Base-by-base conservation (phyloP, 2,113 vertebrate genomes). In the Pogona vitticeps region DNA sequence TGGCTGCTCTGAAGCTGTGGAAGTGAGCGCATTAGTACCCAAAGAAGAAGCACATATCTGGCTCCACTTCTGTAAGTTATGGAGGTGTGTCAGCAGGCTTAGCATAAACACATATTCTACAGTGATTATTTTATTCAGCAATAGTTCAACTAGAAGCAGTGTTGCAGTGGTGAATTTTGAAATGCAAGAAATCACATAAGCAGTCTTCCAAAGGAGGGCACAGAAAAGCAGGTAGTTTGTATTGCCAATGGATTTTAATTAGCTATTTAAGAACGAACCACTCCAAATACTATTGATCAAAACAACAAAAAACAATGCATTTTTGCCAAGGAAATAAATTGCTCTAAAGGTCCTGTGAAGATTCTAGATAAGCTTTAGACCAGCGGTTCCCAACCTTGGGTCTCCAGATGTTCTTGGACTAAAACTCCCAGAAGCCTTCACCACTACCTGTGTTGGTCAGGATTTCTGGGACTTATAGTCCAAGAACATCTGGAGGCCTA, bases 91-190 rank as follows among this genome's bases (percentile, higher is more conserved):
- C 15, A 90, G 75, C 82, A n/a, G 42, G 80, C 5, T 33, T 23
- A 84, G n/a, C 0, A 90, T 92, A 82, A 33, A 40, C 21, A 33
- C 31, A 70, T 87, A 52, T 52, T 52, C 46, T 72, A 5, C 65
- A 83, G 2, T 86, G 87, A 80, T 14, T 84, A n/a, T 80, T 1
- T 86, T 17, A 71, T 79, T 82, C 88, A 85, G 75, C 59, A 85
- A 58, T 1, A 72, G 76, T 71, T 82, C 7, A 46, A 82, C 31
- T 68, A 31, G 7, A 68, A 68, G 28, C 65, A 31, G 65, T 68
- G 65, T 1, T 68, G 31, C 1, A 68, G 28, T 28, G 65, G 9
- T 68, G 31, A 1, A 67, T 68, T n/a, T 68, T 68, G 65, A 68
- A 68, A 26, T n/a, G 5, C 26, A 31, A 31, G 28, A 26, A 31